These are phyloP conservation scores for Polietes domitor DNA, from an alignment of 2,888 invertebrate species.

Conservation along the genomic window DNA sequence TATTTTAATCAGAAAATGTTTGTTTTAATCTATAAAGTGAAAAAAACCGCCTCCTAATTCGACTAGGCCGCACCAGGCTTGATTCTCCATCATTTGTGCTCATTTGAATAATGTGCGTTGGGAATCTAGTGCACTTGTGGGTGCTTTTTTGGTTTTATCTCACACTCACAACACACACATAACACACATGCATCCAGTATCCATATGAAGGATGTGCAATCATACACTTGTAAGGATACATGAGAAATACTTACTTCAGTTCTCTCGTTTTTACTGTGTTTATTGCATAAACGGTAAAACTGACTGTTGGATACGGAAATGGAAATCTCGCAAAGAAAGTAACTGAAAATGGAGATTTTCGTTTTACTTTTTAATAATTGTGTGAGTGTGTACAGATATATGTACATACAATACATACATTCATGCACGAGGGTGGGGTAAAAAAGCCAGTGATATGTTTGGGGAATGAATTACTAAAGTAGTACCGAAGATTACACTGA, in stretches of 20 bases:
- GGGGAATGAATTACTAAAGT: no score
- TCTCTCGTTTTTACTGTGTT: neutral
- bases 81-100: constrained; percentile 43
- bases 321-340: constrained; percentile 11
- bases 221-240: neutral
- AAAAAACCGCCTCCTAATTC: no score
- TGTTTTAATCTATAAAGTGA: no score
- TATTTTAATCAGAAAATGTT: no score
- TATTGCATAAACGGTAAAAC: constrained; percentile 5
- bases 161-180: neutral
- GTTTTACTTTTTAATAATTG: neutral
- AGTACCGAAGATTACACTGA: no score
- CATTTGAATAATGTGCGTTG: constrained; percentile 54
- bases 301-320: no score
- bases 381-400: neutral
- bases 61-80: neutral
- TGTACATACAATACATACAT: neutral
- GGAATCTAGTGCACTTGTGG: neutral
- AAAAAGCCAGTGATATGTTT: neutral
- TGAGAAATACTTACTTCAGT: neutral
- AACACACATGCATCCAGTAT: neutral
- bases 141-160: neutral
- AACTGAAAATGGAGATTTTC: neutral
- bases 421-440: neutral
- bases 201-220: neutral